phyloP scores from a whole-genome alignment of 2,797 vertebrate genomes.

The Poecile montanus region DNA sequence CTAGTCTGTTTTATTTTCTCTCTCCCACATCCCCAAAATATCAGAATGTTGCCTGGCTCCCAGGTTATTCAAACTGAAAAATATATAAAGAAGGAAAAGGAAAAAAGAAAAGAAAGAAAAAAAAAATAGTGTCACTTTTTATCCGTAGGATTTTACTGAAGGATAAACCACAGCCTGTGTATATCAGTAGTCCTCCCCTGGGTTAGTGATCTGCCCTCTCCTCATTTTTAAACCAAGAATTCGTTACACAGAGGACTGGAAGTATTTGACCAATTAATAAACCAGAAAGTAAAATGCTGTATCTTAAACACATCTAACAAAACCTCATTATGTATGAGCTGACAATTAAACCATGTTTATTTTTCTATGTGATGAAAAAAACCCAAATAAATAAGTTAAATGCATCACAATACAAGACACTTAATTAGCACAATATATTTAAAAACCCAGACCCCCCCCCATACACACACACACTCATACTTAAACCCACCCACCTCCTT shows the following conservation, averaged over 20 bases:
- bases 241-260: not conserved
- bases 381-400: not conserved
- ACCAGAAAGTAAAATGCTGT: conserved; percentile 42
- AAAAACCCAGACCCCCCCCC: not conserved
- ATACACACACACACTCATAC: not conserved
- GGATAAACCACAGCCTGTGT: conserved; percentile 22
- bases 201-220: conserved; percentile 22
- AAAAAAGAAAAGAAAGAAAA: no score
- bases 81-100: not conserved
- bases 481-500: not conserved
- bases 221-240: conserved; percentile 42
- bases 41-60: not conserved
- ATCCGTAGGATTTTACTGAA: conserved; percentile 21
- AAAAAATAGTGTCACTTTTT: not conserved
- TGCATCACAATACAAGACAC: not conserved
- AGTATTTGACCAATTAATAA: conserved; percentile 50
- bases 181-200: conserved; percentile 13
- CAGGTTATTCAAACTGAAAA: not conserved
- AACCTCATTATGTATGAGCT: conserved; percentile 4
- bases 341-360: conserved; percentile 37
- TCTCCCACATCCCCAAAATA: not conserved
- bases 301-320: conserved; percentile 30
- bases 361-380: not conserved
- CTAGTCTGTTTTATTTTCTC: not conserved
- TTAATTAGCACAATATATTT: not conserved